Percentiles rank a stretch among this genome's conserved stretches.
Evolutionary conservation across 2,888 invertebrate genomes (phyloP).

Genomic region (Lymantria dispar): DNA sequence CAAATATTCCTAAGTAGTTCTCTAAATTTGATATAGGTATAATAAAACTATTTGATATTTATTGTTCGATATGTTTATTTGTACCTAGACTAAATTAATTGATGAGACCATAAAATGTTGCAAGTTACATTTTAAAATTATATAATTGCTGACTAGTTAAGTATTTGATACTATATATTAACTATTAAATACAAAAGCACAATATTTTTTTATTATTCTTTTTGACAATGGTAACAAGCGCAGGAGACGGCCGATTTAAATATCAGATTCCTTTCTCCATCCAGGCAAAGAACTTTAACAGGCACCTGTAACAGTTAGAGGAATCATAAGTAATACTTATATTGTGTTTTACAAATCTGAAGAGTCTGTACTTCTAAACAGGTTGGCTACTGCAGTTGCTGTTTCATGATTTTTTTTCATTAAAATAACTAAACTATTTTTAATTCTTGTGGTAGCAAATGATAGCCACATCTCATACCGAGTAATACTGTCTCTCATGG

Average conservation of each 20-base stretch:
- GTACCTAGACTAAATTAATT: conserved; percentile 8
- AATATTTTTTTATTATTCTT: conserved; percentile 71
- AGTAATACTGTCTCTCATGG: too few relatives aligned
- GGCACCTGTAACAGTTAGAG: conserved; percentile 79
- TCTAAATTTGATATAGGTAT: too few relatives aligned
- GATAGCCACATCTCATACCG: too few relatives aligned
- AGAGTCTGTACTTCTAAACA: too few relatives aligned
- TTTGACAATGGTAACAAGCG: conserved; percentile 93
- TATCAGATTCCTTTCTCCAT: conserved; percentile 88
- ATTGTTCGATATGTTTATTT: conserved; percentile 43
- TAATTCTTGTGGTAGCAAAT: too few relatives aligned
- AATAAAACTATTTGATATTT: background rate
- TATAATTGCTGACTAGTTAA: background rate
- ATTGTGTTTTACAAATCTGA: too few relatives aligned
- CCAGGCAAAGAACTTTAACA: conserved; percentile 89
- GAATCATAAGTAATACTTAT: too few relatives aligned
- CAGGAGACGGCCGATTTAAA: conserved; percentile 93
- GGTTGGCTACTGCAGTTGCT: too few relatives aligned
- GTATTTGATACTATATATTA: background rate
- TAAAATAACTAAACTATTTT: too few relatives aligned
- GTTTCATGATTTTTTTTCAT: too few relatives aligned
- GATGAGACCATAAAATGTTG: conserved; percentile 23
- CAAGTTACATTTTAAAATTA: conserved; percentile 41
- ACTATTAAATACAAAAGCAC: background rate
- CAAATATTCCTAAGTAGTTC: too few relatives aligned